phyloP scores from a whole-genome alignment of 2,797 vertebrate species.

The Halcyon badia region DNA sequence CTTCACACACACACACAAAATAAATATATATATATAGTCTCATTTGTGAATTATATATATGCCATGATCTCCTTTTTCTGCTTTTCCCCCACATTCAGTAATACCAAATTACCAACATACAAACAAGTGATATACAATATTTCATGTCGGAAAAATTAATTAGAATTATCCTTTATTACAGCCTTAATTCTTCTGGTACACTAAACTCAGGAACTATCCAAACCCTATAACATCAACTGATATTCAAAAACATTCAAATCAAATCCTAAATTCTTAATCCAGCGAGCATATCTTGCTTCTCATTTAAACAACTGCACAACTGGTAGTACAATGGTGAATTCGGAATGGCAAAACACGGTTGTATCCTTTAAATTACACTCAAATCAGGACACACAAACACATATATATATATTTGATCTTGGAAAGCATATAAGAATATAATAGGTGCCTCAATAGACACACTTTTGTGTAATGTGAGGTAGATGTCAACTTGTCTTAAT shows the following conservation, averaged over 20 bases:
- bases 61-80: neutral
- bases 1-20: neutral
- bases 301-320: neutral
- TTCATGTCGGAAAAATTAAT: neutral
- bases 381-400: no score
- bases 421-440: neutral
- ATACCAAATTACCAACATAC: neutral
- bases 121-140: neutral
- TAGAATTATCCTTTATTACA: neutral
- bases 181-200: neutral
- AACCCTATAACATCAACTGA: accelerated
- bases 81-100: neutral
- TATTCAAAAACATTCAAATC: neutral
- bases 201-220: neutral
- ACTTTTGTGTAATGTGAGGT: neutral
- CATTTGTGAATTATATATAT: neutral
- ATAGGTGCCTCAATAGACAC: neutral
- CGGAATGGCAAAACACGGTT: neutral
- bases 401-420: neutral
- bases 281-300: neutral
- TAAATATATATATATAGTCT: no score
- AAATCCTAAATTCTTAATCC: neutral
- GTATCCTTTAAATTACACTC: neutral
- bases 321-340: neutral
- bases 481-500: neutral